Conservation (phyloP, 2,888 invertebrate species). For the Nomada goodeniana region DNA sequence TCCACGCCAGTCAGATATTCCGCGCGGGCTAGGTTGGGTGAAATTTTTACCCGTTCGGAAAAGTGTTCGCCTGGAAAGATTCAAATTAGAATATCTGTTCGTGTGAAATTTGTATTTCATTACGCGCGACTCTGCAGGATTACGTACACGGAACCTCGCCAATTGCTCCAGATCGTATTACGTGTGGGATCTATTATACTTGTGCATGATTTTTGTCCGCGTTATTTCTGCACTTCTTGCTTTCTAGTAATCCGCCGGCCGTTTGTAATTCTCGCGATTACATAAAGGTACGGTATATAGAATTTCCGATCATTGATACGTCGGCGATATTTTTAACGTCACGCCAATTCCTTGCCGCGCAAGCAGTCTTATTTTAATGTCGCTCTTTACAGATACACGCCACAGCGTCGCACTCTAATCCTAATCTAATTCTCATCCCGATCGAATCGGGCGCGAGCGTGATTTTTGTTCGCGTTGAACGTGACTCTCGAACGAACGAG, state of each 20-base stretch:
- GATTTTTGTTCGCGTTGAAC: not conserved
- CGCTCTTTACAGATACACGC: not conserved
- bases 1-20: no score
- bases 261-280: constrained; percentile 48
- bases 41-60: constrained; percentile 47
- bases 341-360: not conserved
- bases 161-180: constrained; percentile 53
- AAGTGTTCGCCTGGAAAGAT: constrained; percentile 43
- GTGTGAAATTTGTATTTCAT: constrained; percentile 48
- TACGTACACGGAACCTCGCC: constrained; percentile 66
- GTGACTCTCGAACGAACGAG: constrained; percentile 24
- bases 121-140: constrained; percentile 33
- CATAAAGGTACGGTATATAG: constrained; percentile 47
- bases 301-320: constrained; percentile 34
- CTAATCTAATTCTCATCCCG: not conserved
- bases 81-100: constrained; percentile 53
- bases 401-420: not conserved
- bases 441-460: not conserved
- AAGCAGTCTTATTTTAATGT: not conserved
- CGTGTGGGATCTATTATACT: constrained; percentile 51
- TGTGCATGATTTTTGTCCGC: constrained; percentile 46
- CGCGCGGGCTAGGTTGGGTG: no score
- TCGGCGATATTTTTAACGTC: constrained; percentile 8
- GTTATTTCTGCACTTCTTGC: constrained; percentile 29
- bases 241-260: constrained; percentile 59